phyloP scores from a whole-genome alignment of 2,113 vertebrate genomes.

The Ptychochromis oligacanthus region DNA sequence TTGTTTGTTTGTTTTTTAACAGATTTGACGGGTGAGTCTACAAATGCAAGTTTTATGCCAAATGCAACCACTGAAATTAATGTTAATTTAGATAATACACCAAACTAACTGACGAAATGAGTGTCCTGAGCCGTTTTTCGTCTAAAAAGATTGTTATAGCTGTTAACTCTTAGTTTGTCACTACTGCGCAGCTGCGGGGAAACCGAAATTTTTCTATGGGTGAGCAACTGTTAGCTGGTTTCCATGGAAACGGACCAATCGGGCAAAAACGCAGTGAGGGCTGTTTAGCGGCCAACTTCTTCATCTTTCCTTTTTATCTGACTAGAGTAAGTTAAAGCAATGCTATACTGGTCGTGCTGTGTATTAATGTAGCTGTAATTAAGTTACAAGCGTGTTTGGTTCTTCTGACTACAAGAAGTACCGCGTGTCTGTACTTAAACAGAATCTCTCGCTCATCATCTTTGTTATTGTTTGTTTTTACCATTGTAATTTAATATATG shows the following conservation, averaged over 20 bases:
- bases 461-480: no score
- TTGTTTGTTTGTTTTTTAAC: no score
- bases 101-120: background rate
- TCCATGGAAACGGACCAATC: constrained; percentile 41
- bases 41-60: background rate
- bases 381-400: background rate
- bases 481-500: no score
- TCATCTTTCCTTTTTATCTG: background rate
- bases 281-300: background rate
- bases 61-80: background rate
- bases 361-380: background rate
- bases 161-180: no score
- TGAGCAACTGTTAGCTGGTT: background rate
- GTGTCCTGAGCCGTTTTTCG: no score
- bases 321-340: background rate
- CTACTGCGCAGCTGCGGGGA: background rate
- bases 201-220: no score
- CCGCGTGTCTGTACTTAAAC: no score
- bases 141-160: background rate
- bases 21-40: no score
- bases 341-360: background rate
- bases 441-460: no score
- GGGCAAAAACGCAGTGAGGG: background rate
- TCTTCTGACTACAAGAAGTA: background rate
- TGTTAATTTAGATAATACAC: background rate